Evolutionary conservation across 23 tunicate species (phyloP).

Genomic region (Phallusia fumigata): DNA sequence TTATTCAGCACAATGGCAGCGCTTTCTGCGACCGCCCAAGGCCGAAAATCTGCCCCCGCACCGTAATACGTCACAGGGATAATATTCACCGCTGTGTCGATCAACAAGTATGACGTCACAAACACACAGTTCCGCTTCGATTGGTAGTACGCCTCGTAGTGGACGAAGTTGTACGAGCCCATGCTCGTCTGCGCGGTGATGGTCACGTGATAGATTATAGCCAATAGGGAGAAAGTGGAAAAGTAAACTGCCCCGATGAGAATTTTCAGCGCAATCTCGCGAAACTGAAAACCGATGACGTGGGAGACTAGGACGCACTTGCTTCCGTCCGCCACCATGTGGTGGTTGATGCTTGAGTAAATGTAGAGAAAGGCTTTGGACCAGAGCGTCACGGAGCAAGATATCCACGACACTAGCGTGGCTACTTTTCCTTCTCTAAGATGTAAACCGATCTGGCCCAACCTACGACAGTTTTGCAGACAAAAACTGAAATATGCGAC

Average conservation of each 20-base stretch:
- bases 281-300: not conserved
- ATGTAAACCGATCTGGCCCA: not conserved
- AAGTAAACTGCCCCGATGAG: not conserved
- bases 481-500: not conserved
- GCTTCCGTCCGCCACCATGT: not conserved
- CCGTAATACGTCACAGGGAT: not conserved
- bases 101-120: not conserved
- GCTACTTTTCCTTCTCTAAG: not conserved
- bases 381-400: constrained; percentile 5
- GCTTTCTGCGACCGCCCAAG: not conserved
- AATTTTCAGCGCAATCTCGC: not conserved
- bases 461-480: not conserved
- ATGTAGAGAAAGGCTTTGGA: not conserved
- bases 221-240: constrained; percentile 10
- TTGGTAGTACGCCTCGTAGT: not conserved
- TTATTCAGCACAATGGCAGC: not conserved
- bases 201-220: not conserved
- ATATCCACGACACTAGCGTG: constrained; percentile 4
- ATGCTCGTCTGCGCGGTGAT: not conserved
- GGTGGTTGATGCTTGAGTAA: not conserved
- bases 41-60: not conserved
- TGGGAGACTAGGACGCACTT: not conserved
- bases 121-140: not conserved
- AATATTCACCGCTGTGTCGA: not conserved
- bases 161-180: not conserved